These are phyloP conservation scores for Sebastes ruberrimus DNA, from an alignment of 2,797 vertebrate species.

Conservation along the genomic window DNA sequence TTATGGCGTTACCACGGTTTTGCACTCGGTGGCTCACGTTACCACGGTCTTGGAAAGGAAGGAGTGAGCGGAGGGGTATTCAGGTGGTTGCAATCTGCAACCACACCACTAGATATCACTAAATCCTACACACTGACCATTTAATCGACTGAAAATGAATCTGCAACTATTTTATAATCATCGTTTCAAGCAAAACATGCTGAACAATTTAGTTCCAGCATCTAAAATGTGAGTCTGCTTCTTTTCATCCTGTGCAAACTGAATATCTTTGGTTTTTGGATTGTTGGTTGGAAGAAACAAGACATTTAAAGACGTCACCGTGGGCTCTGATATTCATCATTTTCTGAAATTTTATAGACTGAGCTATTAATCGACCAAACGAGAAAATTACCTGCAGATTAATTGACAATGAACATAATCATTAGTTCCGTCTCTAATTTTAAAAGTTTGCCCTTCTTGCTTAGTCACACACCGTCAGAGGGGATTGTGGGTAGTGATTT, in stretches of 20 bases:
- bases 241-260: fast-evolving
- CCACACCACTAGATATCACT: too few relatives aligned
- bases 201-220: neutral
- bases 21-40: too few relatives aligned
- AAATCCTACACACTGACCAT: too few relatives aligned
- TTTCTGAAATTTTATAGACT: neutral
- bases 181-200: neutral
- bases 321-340: neutral
- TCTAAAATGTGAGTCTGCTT: neutral
- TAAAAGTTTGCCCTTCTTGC: neutral
- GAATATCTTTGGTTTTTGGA: neutral
- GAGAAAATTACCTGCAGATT: neutral
- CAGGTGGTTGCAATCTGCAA: too few relatives aligned
- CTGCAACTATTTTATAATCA: neutral
- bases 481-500: constrained; percentile 54
- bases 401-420: neutral
- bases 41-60: too few relatives aligned
- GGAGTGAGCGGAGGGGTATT: too few relatives aligned
- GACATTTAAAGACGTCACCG: neutral
- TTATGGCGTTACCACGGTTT: too few relatives aligned
- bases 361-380: neutral
- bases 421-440: neutral
- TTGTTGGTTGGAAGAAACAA: neutral
- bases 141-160: neutral
- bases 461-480: constrained; percentile 48